Evolutionary conservation across 2,113 vertebrate genomes (phyloP).

Genomic region (Vulpes vulpes): DNA sequence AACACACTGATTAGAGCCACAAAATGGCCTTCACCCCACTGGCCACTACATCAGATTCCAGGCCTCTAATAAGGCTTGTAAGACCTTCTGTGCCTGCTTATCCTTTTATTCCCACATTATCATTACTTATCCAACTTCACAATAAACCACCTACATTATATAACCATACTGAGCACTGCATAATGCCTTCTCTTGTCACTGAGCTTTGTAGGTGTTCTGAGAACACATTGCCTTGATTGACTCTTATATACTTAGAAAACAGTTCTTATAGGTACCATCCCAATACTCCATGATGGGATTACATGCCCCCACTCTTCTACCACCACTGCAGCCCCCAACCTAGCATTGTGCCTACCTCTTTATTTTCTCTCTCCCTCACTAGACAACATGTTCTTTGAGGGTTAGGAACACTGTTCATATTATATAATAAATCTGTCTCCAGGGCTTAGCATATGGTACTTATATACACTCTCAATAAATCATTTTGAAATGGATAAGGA

Average conservation of each 20-base stretch:
- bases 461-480: not conserved
- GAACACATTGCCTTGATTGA: not conserved
- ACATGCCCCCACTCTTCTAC: rapidly evolving
- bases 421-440: not conserved
- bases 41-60: not conserved
- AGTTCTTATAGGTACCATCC: not conserved
- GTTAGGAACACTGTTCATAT: not conserved
- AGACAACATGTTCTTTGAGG: not conserved
- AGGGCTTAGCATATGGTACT: not conserved
- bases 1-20: not conserved
- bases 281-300: not conserved
- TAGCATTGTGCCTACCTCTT: not conserved
- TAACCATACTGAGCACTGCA: not conserved
- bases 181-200: not conserved
- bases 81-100: not conserved
- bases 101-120: not conserved
- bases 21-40: not conserved
- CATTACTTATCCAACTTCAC: not conserved
- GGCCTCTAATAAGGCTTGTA: not conserved
- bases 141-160: not conserved
- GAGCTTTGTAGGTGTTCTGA: not conserved
- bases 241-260: not conserved
- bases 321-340: not conserved
- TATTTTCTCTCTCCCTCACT: not conserved
- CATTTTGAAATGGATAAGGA: constrained; percentile 1